phyloP scores from a whole-genome alignment of 2,888 invertebrate genomes.

The Gerosis bhagava region DNA sequence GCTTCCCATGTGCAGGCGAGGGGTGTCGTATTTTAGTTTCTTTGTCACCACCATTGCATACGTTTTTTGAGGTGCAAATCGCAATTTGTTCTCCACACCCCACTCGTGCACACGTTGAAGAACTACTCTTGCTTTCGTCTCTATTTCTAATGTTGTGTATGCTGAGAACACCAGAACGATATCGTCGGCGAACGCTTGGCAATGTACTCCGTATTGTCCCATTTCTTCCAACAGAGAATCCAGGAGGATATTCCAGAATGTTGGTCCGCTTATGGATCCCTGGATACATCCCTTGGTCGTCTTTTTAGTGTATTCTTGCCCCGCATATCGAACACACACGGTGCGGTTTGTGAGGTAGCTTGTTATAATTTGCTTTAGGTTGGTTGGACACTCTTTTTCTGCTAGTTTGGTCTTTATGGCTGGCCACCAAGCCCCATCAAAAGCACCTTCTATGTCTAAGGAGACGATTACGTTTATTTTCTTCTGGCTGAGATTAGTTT shows the following conservation, averaged over 20 bases:
- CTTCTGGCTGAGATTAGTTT: too few species aligned
- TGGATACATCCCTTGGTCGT: constrained; percentile 4
- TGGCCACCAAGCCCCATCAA: neutral
- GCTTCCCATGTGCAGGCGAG: neutral
- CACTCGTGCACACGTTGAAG: neutral
- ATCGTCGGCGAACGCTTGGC: neutral
- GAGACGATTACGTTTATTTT: too few species aligned
- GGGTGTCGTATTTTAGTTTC: neutral
- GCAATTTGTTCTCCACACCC: neutral
- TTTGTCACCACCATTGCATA: neutral
- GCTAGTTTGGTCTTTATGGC: neutral
- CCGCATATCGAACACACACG: neutral
- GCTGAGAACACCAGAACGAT: neutral
- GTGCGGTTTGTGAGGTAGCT: neutral
- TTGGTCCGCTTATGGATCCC: constrained; percentile 4
- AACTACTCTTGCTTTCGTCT: neutral
- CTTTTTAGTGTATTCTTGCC: neutral
- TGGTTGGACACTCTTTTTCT: neutral
- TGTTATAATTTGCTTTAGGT: neutral
- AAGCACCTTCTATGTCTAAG: neutral
- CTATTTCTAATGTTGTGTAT: neutral
- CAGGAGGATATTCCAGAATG: constrained; percentile 11
- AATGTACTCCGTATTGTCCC: neutral
- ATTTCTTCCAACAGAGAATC: neutral
- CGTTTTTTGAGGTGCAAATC: neutral